Evolutionary conservation across 2,888 invertebrate genomes (phyloP), one percentile per base, ranked within the genome.

Genomic region (Rhodophaea formosa): DNA sequence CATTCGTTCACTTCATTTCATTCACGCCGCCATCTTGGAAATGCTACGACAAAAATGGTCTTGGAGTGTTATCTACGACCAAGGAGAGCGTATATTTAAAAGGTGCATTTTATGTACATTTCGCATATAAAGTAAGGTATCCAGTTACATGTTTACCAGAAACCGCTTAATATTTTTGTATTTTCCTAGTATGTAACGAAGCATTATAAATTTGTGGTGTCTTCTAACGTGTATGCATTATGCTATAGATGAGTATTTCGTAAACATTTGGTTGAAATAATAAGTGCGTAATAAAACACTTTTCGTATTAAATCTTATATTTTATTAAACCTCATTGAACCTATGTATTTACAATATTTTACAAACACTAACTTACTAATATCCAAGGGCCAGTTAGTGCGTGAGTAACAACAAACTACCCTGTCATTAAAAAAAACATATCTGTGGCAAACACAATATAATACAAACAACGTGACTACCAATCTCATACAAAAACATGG

Each of bases 271-370:
- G 84, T 89, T 89, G 88, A 86, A 89, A 90, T 90, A 88, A 91
- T 90, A 91, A 91, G 88, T 90, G 89, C 90, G 89, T 90, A 91
- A 91, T 90, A 90, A 90, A 91, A 91, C 88, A 90, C 85, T 85
- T 86, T 91, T 90, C 86, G 82, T 89, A 89, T 80, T 80, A 78
- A 79, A 65, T 60, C 64, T 66, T 69, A 63, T 64, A 63, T 70
- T 77, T 76, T 74, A 72, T 75, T 65, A 67, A 67, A 43, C 30
- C 42, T n/a, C n/a, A 54, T 35, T 2, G 14, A 39, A 23, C 23
- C 39, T 39, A 39, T 39, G n/a, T n/a, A 46, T 54, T 54, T 54
- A 44, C 30, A 53, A 10, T 2, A 23, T 23, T 23, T 23, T 23
- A 23, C 23, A n/a, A n/a, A 23, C 23, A 23, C 23, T 2, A 5